A percentile compares a stretch with the other conserved stretches of the same genome.
phyloP scores from a whole-genome alignment of 2,888 invertebrate genomes.

The Pristionchus japonicus region DNA sequence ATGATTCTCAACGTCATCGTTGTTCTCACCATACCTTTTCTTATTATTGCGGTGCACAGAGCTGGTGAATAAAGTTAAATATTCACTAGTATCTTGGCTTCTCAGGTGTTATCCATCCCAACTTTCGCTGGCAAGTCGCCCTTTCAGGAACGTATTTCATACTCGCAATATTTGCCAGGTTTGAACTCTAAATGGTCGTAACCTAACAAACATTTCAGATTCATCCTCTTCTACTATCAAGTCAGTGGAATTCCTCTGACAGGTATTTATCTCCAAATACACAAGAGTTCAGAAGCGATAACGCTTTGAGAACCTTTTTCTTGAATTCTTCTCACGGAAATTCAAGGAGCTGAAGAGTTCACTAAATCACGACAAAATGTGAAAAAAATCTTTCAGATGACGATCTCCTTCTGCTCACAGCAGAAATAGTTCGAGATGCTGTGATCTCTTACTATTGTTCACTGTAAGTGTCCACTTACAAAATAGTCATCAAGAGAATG shows the following conservation, averaged over 20 bases:
- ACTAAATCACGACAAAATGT: too few relatives aligned
- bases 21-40: not conserved
- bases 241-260: not conserved
- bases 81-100: not conserved
- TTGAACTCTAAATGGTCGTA: too few relatives aligned
- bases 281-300: too few relatives aligned
- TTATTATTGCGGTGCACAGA: not conserved
- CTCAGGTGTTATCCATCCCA: slow-evolving; percentile 8
- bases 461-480: not conserved
- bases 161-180: not conserved
- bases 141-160: not conserved
- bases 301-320: not conserved
- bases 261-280: not conserved
- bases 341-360: too few relatives aligned
- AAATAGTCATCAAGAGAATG: too few relatives aligned
- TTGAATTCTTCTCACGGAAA: not conserved
- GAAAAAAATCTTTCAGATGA: not conserved
- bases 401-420: not conserved
- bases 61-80: not conserved
- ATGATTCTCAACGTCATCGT: not conserved
- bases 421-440: not conserved
- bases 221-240: slow-evolving; percentile 28
- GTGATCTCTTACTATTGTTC: not conserved
- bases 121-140: slow-evolving; percentile 14
- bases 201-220: too few relatives aligned